These are phyloP conservation scores for Myotis yumanensis DNA, from an alignment of 2,113 vertebrate species.

Conservation along the genomic window DNA sequence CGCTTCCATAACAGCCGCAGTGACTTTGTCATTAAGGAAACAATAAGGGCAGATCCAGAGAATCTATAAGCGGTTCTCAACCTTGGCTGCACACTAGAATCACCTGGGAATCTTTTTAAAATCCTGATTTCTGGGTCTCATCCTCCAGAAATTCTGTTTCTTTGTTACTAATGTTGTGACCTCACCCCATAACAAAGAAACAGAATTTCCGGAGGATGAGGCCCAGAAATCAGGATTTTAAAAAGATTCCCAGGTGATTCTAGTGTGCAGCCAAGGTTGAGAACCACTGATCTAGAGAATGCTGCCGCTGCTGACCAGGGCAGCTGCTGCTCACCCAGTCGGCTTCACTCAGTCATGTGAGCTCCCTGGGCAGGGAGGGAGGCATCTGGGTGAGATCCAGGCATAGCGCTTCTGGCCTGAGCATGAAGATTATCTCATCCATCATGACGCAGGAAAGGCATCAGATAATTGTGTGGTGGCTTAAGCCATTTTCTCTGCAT, in stretches of 20 bases:
- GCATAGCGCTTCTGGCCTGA: neutral
- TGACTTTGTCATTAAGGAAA: neutral
- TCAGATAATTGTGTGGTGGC: rapidly evolving
- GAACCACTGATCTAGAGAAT: neutral
- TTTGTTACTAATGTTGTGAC: no score
- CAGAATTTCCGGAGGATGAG: no score
- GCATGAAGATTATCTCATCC: neutral
- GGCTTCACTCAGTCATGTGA: rapidly evolving
- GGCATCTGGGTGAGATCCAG: neutral
- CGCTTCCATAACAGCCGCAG: neutral
- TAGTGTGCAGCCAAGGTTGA: no score
- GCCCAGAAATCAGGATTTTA: no score
- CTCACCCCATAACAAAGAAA: no score
- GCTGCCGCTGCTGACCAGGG: neutral
- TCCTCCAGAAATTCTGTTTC: no score
- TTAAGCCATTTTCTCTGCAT: neutral
- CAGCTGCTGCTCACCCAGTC: rapidly evolving
- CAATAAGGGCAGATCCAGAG: neutral
- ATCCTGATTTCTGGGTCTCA: no score
- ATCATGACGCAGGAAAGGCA: neutral
- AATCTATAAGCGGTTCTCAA: neutral
- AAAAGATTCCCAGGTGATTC: no score
- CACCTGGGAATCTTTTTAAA: no score
- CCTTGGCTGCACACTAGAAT: no score
- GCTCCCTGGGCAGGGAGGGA: neutral